phyloP scores from a whole-genome alignment of 2,888 invertebrate species.

The Nudaria mundana region DNA sequence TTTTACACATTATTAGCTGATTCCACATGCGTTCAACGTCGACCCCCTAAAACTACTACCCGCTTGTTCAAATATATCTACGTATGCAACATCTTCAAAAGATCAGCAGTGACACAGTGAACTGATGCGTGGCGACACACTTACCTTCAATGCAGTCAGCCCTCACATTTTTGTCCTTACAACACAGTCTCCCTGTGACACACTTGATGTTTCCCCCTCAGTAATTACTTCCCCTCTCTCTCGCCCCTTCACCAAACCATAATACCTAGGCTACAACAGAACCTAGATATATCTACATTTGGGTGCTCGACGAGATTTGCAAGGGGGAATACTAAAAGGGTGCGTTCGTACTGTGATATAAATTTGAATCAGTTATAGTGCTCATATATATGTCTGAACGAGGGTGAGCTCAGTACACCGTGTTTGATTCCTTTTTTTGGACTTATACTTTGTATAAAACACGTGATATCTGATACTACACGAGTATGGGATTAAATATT shows the following conservation, averaged over 20 bases:
- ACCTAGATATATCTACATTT: constrained; percentile 64
- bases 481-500: constrained; percentile 22
- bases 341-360: constrained; percentile 60
- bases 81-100: constrained; percentile 52
- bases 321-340: constrained; percentile 74
- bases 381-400: constrained; percentile 34
- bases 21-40: neutral
- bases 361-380: constrained; percentile 50
- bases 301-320: constrained; percentile 64
- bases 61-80: constrained; percentile 27
- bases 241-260: constrained; percentile 50
- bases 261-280: constrained; percentile 57
- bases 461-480: constrained; percentile 31
- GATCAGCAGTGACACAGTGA: constrained; percentile 79
- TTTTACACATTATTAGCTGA: constrained; percentile 9
- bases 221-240: constrained; percentile 69
- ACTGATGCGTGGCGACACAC: constrained; percentile 74
- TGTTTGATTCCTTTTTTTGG: constrained; percentile 51
- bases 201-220: constrained; percentile 75
- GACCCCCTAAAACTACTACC: constrained; percentile 30
- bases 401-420: constrained; percentile 34
- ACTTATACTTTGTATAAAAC: constrained; percentile 43
- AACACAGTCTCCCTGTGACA: constrained; percentile 76
- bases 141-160: constrained; percentile 68
- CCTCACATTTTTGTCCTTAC: constrained; percentile 76